Evolutionary conservation across 2,113 vertebrate genomes (phyloP).

Genomic region (Delphinapterus leucas): DNA sequence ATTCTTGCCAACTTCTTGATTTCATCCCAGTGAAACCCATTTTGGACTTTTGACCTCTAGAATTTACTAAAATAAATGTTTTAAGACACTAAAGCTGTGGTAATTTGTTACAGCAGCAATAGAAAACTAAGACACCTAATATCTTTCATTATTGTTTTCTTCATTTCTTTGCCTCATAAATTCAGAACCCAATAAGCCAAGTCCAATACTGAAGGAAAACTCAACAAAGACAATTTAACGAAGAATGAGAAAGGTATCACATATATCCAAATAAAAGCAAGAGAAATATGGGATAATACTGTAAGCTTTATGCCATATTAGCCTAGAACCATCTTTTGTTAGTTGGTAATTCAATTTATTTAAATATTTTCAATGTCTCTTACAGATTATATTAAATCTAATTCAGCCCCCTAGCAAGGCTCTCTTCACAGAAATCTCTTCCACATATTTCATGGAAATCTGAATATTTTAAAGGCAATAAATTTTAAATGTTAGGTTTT

Average conservation of each 20-base stretch:
- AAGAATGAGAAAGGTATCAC: neutral
- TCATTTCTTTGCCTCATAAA: conserved; percentile 27
- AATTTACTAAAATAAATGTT: neutral
- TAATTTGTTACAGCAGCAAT: neutral
- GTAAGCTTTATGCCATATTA: neutral
- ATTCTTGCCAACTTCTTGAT: neutral
- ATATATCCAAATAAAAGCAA: neutral
- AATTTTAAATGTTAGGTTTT: neutral
- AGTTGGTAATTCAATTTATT: neutral
- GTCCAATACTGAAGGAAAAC: neutral
- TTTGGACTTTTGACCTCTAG: neutral
- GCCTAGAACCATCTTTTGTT: neutral
- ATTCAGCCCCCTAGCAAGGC: neutral
- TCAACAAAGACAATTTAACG: neutral
- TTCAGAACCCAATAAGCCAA: neutral
- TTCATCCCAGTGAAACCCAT: neutral
- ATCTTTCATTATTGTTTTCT: neutral
- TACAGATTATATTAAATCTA: neutral
- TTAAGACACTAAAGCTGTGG: neutral
- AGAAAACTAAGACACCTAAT: neutral
- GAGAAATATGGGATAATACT: neutral
- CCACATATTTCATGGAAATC: neutral
- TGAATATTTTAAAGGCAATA: conserved; percentile 25
- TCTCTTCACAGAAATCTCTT: conserved; percentile 18
- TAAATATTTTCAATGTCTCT: neutral